phyloP scores from a whole-genome alignment of 1,140 invertebrate species.

The Psix sp. region DNA sequence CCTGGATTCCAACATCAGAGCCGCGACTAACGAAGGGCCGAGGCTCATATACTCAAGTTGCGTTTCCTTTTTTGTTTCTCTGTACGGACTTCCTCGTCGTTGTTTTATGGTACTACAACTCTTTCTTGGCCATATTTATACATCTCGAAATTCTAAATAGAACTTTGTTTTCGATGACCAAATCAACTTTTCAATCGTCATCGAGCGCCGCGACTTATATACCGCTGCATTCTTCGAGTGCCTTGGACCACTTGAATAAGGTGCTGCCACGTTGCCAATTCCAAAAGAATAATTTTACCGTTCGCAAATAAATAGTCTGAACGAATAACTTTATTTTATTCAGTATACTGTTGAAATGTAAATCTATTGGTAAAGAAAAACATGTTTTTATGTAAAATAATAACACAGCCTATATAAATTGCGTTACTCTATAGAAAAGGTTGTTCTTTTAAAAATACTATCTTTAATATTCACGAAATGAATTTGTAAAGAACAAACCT shows the following conservation, averaged over 20 bases:
- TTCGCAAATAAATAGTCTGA: no score
- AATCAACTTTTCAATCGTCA: constrained; percentile 52
- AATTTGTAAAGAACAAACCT: no score
- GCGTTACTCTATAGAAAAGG: no score
- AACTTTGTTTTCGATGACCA: constrained; percentile 41
- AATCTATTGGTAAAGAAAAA: no score
- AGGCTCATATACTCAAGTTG: constrained; percentile 49
- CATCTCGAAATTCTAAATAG: constrained; percentile 52
- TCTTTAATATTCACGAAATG: no score
- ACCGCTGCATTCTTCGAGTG: constrained; percentile 38
- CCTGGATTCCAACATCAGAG: constrained; percentile 58
- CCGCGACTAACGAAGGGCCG: constrained; percentile 54
- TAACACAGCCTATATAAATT: no score
- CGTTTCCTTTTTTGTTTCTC: constrained; percentile 59
- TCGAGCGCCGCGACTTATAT: constrained; percentile 17
- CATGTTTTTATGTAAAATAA: no score
- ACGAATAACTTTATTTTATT: no score
- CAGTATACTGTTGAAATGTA: no score
- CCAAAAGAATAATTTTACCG: no score
- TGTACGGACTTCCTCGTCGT: constrained; percentile 53
- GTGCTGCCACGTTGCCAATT: no score
- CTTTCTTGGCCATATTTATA: constrained; percentile 45
- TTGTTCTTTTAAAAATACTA: no score
- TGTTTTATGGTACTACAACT: constrained; percentile 57
- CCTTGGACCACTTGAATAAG: constrained; percentile 1